Evolutionary conservation across 2,797 vertebrate genomes (phyloP), one percentile per base, ranked within the genome.

Genomic region (Esox lucius): DNA sequence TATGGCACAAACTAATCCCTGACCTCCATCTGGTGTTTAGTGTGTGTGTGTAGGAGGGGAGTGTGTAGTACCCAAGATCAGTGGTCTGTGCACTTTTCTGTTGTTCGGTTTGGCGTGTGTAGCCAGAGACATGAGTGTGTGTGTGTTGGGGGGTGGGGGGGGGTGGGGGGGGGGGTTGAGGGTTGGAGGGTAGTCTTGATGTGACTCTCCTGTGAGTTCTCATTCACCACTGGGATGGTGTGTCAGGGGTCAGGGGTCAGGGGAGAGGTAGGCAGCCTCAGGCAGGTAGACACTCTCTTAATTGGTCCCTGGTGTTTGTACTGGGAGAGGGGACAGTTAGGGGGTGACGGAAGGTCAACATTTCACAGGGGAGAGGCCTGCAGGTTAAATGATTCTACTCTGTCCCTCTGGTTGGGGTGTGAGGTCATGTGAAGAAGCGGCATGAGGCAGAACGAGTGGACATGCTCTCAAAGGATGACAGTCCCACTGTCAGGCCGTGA

Each of bases 221-320:
- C 91, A 91, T 93, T 95, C 93, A 93, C 87, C 91, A 78, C 85
- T 85, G 89, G 86, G 93, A 93, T 92, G 88, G 89, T 94, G 93
- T 94, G 93, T 94, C 92, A 94, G 92, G 91, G 93, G 93, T 94
- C 92, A 94, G 92, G 91, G 93, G 83, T 83, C 72, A 66, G 71
- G 76, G 80, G 79, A 67, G 74, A 17, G 56, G 24, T 77, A 77
- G 75, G 76, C 73, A 84, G 89, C 90, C 86, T 69, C 80, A 83
- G 91, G 90, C 91, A 92, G 89, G 87, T 92, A 91, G 86, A 89
- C 66, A 68, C 86, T 81, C 72, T 85, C 87, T 86, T 93, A 94
- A 94, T 93, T 94, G 90, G 88, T 82, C 92, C 89, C 87, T 81
- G 53, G 49, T 31, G 68, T 35, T 31, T 35, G 53, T 35, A 49